phyloP scores from a whole-genome alignment of 2,113 vertebrate genomes.

The Hiodon alosoides region DNA sequence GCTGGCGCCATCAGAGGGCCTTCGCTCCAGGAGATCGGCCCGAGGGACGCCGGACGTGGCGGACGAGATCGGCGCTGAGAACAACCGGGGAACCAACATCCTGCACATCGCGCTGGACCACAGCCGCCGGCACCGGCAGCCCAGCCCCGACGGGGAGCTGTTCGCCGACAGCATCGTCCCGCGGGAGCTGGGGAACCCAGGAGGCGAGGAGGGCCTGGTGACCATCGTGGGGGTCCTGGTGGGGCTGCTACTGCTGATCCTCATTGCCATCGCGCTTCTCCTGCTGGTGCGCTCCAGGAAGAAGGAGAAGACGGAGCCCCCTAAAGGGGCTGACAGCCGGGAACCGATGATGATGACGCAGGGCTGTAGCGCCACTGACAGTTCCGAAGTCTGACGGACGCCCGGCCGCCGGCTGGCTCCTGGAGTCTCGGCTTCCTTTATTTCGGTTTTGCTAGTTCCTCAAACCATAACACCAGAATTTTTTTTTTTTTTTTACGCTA shows the following conservation, averaged over 20 bases:
- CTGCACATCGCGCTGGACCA: slow-evolving; percentile 78
- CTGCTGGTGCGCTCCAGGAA: slow-evolving; percentile 56
- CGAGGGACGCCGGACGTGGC: slow-evolving; percentile 47
- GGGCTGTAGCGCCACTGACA: slow-evolving; percentile 64
- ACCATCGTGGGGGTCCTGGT: slow-evolving; percentile 59
- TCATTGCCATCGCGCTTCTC: slow-evolving; percentile 50
- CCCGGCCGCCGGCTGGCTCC: background rate
- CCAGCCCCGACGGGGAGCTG: slow-evolving; percentile 42
- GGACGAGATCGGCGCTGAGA: slow-evolving; percentile 69
- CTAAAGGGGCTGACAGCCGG: slow-evolving; percentile 56
- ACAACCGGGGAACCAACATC: slow-evolving; percentile 84
- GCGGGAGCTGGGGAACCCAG: slow-evolving; percentile 47
- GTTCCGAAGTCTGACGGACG: slow-evolving; percentile 81
- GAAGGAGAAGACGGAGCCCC: slow-evolving; percentile 52
- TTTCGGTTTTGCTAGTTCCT: slow-evolving; percentile 40
- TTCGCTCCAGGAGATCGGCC: slow-evolving; percentile 58
- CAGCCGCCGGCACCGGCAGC: slow-evolving; percentile 47
- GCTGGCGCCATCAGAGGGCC: slow-evolving; percentile 38
- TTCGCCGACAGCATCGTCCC: slow-evolving; percentile 52
- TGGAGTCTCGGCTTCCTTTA: slow-evolving; percentile 10
- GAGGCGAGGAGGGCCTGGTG: slow-evolving; percentile 49
- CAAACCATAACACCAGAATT: slow-evolving; percentile 32
- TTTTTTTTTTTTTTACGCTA: slow-evolving; percentile 22
- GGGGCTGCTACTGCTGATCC: slow-evolving; percentile 66
- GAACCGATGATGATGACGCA: slow-evolving; percentile 70